Evolutionary conservation across 2,113 vertebrate genomes (phyloP).

Genomic region (Pyxicephalus adspersus): DNA sequence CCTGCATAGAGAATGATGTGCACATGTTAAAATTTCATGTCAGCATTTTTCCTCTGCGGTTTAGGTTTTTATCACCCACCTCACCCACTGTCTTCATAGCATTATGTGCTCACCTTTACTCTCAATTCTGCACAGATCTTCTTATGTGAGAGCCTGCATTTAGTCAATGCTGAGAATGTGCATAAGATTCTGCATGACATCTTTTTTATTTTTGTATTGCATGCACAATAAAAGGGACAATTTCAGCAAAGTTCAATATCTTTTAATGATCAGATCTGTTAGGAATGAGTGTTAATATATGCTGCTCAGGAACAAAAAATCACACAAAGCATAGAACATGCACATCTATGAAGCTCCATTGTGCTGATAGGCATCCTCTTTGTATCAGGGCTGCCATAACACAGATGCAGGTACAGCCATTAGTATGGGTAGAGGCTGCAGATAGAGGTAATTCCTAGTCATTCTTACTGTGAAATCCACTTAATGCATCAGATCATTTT

Average conservation of each 20-base stretch:
- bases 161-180: background rate
- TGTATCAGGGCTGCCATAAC: conserved; percentile 13
- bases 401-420: background rate
- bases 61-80: background rate
- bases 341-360: conserved; percentile 9
- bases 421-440: background rate
- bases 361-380: conserved; percentile 1
- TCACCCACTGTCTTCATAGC: background rate
- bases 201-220: too few relatives aligned
- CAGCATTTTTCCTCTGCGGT: background rate
- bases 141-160: background rate
- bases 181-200: too few relatives aligned
- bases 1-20: background rate
- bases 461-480: background rate
- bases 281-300: too few relatives aligned
- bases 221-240: too few relatives aligned
- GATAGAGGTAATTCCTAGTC: background rate
- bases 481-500: background rate
- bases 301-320: too few relatives aligned
- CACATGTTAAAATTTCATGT: background rate
- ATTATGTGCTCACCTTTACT: background rate
- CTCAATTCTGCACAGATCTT: background rate
- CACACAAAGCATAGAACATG: background rate
- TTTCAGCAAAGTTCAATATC: too few relatives aligned
- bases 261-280: too few relatives aligned